Percentiles rank a stretch among this genome's conserved stretches.
phyloP scores from a whole-genome alignment of 23 tunicate species.

The Trididemnum nubilum region DNA sequence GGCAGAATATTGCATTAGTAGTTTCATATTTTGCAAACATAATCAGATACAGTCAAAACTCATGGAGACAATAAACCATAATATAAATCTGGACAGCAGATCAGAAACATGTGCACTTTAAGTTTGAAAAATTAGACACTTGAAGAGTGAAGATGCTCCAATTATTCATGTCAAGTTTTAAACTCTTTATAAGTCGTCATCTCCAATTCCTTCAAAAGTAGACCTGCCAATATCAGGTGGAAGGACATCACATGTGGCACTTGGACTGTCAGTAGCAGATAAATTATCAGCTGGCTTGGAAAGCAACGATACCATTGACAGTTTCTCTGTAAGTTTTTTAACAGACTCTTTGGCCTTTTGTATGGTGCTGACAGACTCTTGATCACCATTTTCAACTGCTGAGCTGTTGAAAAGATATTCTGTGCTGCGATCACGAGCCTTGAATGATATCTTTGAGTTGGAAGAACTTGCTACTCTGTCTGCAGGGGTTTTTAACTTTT shows the following conservation, averaged over 20 bases:
- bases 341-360: conserved; percentile 43
- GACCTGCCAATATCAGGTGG: background rate
- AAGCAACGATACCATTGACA: conserved; percentile 6
- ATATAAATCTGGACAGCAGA: too few relatives aligned
- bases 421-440: conserved; percentile 59
- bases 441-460: conserved; percentile 12
- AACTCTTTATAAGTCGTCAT: conserved; percentile 48
- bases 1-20: too few relatives aligned
- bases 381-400: background rate
- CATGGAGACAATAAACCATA: too few relatives aligned
- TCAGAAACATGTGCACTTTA: too few relatives aligned
- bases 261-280: background rate
- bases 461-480: background rate
- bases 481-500: conserved; percentile 42
- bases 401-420: conserved; percentile 50
- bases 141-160: too few relatives aligned
- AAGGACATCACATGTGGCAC: conserved; percentile 10
- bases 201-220: conserved; percentile 64
- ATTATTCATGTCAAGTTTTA: too few relatives aligned
- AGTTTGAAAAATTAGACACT: too few relatives aligned
- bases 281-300: conserved; percentile 2
- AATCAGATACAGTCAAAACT: too few relatives aligned
- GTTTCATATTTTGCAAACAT: too few relatives aligned
- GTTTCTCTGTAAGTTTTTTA: conserved; percentile 42
- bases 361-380: background rate